phyloP scores from a whole-genome alignment of 2,797 vertebrate species.

The Megalops cyprinoides region DNA sequence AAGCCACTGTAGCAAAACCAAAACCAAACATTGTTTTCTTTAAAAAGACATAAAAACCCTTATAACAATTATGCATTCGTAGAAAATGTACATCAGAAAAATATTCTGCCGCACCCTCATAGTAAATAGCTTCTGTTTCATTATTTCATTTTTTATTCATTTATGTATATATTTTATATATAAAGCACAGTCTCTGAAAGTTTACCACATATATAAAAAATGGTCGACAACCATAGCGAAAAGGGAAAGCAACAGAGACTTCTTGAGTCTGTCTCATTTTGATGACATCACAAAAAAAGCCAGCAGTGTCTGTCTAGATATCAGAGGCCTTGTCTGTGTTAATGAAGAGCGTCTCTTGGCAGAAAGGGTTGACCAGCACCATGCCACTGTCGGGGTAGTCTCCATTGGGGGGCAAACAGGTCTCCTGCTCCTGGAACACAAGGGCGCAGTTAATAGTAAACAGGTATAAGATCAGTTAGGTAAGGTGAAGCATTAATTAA shows the following conservation, averaged over 20 bases:
- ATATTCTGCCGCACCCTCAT: constrained; percentile 80
- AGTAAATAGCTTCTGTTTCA: constrained; percentile 77
- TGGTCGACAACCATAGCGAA: constrained; percentile 58
- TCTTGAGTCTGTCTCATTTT: constrained; percentile 72
- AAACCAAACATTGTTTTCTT: constrained; percentile 67
- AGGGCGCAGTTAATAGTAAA: constrained; percentile 22
- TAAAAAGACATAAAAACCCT: constrained; percentile 82
- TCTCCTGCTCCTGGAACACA: constrained; percentile 78
- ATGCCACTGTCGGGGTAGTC: constrained; percentile 92
- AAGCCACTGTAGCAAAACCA: constrained; percentile 69
- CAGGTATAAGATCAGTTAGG: no score
- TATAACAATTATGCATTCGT: constrained; percentile 80
- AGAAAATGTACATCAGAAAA: constrained; percentile 88
- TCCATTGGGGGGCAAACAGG: constrained; percentile 90
- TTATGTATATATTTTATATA: constrained; percentile 72
- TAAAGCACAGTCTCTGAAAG: constrained; percentile 90
- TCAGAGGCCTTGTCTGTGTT: constrained; percentile 89
- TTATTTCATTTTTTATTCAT: constrained; percentile 82
- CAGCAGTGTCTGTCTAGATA: constrained; percentile 73
- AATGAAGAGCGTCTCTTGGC: constrained; percentile 94
- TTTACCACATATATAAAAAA: constrained; percentile 86
- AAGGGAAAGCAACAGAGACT: constrained; percentile 72
- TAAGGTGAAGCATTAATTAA: not conserved
- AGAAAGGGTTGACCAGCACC: constrained; percentile 98
- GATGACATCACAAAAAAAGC: constrained; percentile 38